Base-by-base conservation (phyloP, 2,797 vertebrate genomes). In the Micromesistius poutassou region DNA sequence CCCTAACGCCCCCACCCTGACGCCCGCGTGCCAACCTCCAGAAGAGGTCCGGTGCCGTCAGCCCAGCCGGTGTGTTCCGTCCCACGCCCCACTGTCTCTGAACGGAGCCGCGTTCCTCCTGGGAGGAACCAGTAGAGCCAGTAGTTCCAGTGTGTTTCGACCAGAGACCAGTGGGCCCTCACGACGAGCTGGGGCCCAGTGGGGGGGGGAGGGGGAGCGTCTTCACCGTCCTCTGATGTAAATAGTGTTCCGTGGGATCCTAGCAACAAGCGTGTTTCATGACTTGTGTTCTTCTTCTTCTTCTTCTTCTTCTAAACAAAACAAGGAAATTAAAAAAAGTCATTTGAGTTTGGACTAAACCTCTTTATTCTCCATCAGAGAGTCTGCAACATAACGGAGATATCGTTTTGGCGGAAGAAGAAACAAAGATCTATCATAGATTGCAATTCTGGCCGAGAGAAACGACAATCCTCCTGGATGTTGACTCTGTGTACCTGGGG, bases 211-310 rank as follows among this genome's bases (percentile, higher is more conserved):
- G 83, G 79, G 77, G 83, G 83, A 74, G 85, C 79, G 72, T 88
- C 25, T 82, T 90, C 80, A 85, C 76, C 82, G 83, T 86, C 76
- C 42, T 82, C 33, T 84, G 78, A 84, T 88, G 84, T 89, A 83
- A 85, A 88, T 86, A 85, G 77, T 82, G 77, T 83, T 76, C 81
- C 77, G 82, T 89, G 80, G 81, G 80, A 89, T 87, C 83, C 74
- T 86, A 84, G 87, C 76, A 86, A 77, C 86, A 74, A 83, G 73
- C n/a, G 33, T 74, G 55, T 78, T 71, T 38, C 71, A 30, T 75
- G 42, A 80, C 70, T 74, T 75, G 72, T 82, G 40, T 7, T 75
- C 75, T 83, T 40, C 9, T 9, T 75, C 76, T 84, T 40, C 9
- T 73, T 66, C 77, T 77, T 33, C 80, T 66, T n/a, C n/a, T n/a